Evolutionary conservation across 2,888 invertebrate genomes (phyloP), one percentile per base, ranked within the genome.

Genomic region (Euphydryas editha): DNA sequence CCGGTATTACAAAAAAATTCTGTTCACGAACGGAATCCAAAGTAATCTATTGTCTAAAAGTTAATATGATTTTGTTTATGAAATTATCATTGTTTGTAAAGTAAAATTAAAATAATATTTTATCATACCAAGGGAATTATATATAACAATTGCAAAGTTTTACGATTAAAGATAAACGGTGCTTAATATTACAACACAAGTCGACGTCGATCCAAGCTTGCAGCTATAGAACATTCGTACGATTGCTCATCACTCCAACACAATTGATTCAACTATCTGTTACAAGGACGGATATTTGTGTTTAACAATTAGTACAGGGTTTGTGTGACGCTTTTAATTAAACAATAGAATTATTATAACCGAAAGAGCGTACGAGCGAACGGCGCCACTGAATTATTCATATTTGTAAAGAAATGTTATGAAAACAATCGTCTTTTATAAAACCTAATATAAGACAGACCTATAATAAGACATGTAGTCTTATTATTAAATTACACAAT

Each of bases 271-370:
- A 51, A 65, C 62, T 65, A 69, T 72, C 61, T 65, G 72, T 68
- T 71, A 72, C 72, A 71, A 72, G 72, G 71, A 71, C 71, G 56
- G 37, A 68, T 70, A 67, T 67, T 67, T 66, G 59, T 69, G 67
- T 59, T 64, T 57, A 58, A 67, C 61, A 67, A 67, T 64, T 69
- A 67, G 55, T 67, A 46, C 57, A 59, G 30, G 37, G 44, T 60
- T 69, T 59, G 47, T 57, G 17, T 59, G 59, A 59, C 18, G 18
- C 51, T 18, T 59, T 67, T 46, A 67, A 65, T 65, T 42, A 36
- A 62, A 54, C 61, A 24, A 61, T 57, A 47, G 17, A 62, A 57
- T 39, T 56, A 57, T 39, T 56, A 57, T 47, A 37, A 11, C 47
- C 20, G 10, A 47, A 62, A 56, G 51, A 46, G 59, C 36, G 21